These are phyloP conservation scores for Bursaphelenchus mucronatus DNA, from an alignment of 1,140 invertebrate species.

Conservation along the genomic window DNA sequence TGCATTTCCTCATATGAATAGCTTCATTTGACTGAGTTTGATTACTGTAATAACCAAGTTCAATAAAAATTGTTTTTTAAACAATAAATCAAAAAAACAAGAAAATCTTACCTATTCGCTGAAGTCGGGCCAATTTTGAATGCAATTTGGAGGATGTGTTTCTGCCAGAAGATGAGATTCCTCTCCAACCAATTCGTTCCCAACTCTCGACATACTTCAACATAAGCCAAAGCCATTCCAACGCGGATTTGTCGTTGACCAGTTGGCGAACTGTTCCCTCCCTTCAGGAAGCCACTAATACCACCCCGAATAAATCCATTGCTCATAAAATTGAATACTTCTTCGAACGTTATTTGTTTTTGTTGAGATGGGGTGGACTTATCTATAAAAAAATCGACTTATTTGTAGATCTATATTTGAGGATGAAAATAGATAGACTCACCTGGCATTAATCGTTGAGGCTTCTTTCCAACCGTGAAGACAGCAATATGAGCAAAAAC, in stretches of 20 bases:
- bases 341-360: constrained; percentile 74
- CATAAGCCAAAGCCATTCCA: constrained; percentile 77
- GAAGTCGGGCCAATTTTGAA: constrained; percentile 63
- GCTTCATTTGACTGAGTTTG: constrained; percentile 86
- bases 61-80: constrained; percentile 1
- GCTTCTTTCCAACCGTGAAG: constrained; percentile 74
- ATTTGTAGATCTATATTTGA: neutral
- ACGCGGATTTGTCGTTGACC: constrained; percentile 93
- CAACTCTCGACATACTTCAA: constrained; percentile 83
- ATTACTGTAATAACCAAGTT: constrained; percentile 26
- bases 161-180: constrained; percentile 77
- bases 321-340: constrained; percentile 82
- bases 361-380: constrained; percentile 20
- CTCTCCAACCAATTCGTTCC: constrained; percentile 88
- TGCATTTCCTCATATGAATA: constrained; percentile 92
- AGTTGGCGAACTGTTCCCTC: constrained; percentile 81
- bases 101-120: constrained; percentile 44
- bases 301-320: constrained; percentile 90
- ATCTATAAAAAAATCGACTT: constrained; percentile 14
- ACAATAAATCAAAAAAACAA: neutral
- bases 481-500: constrained; percentile 70
- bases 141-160: constrained; percentile 84
- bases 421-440: neutral
- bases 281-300: constrained; percentile 84
- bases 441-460: constrained; percentile 5